Percentiles rank a stretch among this genome's conserved stretches.
Evolutionary conservation across 2,113 vertebrate genomes (phyloP).

Genomic region (Kryptolebias marmoratus): DNA sequence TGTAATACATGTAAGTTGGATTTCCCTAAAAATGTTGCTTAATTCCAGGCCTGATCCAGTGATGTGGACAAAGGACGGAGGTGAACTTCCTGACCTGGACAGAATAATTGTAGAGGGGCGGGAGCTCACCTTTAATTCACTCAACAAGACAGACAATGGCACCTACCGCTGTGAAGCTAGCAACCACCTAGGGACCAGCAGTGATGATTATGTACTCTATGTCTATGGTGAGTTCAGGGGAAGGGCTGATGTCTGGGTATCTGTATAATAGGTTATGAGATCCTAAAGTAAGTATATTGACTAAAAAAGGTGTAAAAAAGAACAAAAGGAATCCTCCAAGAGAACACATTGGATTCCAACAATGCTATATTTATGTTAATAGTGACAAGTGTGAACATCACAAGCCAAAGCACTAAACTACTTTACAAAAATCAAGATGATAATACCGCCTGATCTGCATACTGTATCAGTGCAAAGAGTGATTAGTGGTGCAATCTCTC

Average conservation of each 20-base stretch:
- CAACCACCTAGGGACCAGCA: constrained; percentile 94
- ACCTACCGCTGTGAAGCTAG: constrained; percentile 97
- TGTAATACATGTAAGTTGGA: neutral
- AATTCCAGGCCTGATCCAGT: constrained; percentile 92
- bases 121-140: constrained; percentile 92
- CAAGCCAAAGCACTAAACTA: constrained; percentile 2
- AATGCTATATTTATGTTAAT: constrained; percentile 2
- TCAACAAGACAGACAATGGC: constrained; percentile 99
- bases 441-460: constrained; percentile 52
- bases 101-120: constrained; percentile 94
- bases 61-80: constrained; percentile 96
- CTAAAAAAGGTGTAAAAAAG: neutral
- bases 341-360: neutral
- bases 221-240: constrained; percentile 91
- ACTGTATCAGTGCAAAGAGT: constrained; percentile 49
- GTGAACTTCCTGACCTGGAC: constrained; percentile 93
- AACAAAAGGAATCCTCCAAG: neutral
- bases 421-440: constrained; percentile 28
- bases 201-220: constrained; percentile 93
- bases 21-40: constrained; percentile 19
- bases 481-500: constrained; percentile 65
- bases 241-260: neutral
- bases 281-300: neutral
- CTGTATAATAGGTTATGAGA: neutral
- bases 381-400: neutral